Evolutionary conservation across 2,888 invertebrate genomes (phyloP), one percentile per base, ranked within the genome.

Genomic region (Chrysolina haemoptera): DNA sequence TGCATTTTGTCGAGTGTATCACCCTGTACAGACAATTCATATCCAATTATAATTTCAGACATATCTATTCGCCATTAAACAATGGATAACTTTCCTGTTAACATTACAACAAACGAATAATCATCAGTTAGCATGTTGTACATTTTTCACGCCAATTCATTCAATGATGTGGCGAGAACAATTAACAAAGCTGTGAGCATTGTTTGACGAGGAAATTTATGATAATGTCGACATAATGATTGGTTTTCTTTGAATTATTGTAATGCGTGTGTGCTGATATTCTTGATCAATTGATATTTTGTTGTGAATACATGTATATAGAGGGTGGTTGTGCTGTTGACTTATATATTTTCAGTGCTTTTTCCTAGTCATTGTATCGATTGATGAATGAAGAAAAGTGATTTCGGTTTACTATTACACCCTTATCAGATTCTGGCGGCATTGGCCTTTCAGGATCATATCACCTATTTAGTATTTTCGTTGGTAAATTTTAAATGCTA

Each of bases 81-180:
- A 66, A 66, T 50, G 50, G 35, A 66, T 66, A 16, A 43, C 16
- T 66, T 66, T 66, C 66, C 66, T 66, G 66, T 66, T 27, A 9
- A 14, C 12, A 66, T 66, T 16, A 66, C 50, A 16, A 66, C 27
- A 27, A 48, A 59, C 59, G 59, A 59, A 35, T 59, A 16, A 59
- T 59, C 35, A 27, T 59, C 35, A 35, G n/a, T 10, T 35, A 14
- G 35, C n/a, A 35, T 59, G 35, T 59, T 59, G 59, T 59, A 35
- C 27, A 27, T 59, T 35, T 59, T 59, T 35, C 27, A 35, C 59
- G 27, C 27, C 59, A 59, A 41, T 53, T 67, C 16, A 53, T n/a
- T 22, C 67, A 40, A 40, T 1, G 43, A 18, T 27, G 53, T 18
- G 53, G 14, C 27, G 46, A 40, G 50, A 66, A 48, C 40, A 50